Base-by-base conservation (phyloP, 2,113 vertebrate species). In the Nothoprocta pentlandii region DNA sequence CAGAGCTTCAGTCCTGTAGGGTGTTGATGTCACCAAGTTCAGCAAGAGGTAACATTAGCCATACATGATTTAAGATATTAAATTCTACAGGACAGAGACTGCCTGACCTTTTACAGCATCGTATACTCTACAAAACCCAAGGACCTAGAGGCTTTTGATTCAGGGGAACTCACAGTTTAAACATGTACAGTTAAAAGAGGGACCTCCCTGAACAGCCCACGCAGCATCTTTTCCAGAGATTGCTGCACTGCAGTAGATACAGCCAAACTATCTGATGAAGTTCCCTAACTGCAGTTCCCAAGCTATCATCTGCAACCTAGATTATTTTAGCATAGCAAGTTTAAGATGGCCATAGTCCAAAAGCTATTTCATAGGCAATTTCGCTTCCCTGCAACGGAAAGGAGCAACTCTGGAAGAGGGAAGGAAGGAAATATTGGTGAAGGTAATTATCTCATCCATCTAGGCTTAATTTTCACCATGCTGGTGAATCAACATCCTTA, bases 1-100 rank as follows among this genome's bases (percentile, higher is more conserved):
- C 25, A 54, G 39, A 70, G 2, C 0, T 0, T 20, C 17, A 23
- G 23, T 67, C 25, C 16, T 0, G 0, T 10, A 21, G 77, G 34
- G 34, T 56, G 44, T 14, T 28, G 54, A 12, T 0, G 6, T n/a
- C 66, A 19, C 39, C 56, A 68, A 77, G 39, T 62, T 67, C 75
- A 51, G 36, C 20, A 15, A 6, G 0, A 46, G 51, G 4, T 56
- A 80, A 32, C 34, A 34, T 3, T 26, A 56, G 9, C 39, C 34
- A 46, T 14, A 32, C 59, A 39, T 5, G 28, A 30, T 30, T n/a
- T 5, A 12, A 61, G 28, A 8, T 3, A 22, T 14, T 30, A 46
- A 41, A 20, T 63, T 61, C 73, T 54, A 20, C 19, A 54, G 21
- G 23, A 54, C 36, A 30, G 21, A 75, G 21, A 6, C 42, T 77